A percentile compares a stretch with the other conserved stretches of the same genome.
Conservation (phyloP, 2,888 invertebrate genomes). For the Microctonus aethiopoides region DNA sequence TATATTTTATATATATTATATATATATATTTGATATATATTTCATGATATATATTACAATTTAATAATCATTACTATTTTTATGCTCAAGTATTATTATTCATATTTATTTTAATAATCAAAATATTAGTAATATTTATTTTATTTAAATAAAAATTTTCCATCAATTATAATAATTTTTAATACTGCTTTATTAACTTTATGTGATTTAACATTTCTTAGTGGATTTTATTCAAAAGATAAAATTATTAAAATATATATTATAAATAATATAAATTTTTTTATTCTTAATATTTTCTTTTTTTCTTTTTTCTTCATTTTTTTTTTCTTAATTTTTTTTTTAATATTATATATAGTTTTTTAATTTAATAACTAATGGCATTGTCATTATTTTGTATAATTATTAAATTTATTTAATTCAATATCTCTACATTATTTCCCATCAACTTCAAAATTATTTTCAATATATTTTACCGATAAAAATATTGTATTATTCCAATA, state of each 20-base stretch:
- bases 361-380: no score
- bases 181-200: constrained; percentile 73
- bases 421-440: no score
- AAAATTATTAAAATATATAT: constrained; percentile 70
- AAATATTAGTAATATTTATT: constrained; percentile 76
- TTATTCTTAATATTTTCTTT: constrained; percentile 69
- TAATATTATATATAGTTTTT: no score
- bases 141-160: constrained; percentile 68
- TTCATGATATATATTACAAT: no score
- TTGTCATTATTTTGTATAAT: no score
- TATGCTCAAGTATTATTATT: constrained; percentile 78
- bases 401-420: no score
- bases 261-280: constrained; percentile 70
- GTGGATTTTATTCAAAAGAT: constrained; percentile 71
- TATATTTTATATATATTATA: no score
- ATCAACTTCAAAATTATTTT: no score
- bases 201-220: constrained; percentile 75
- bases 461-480: not conserved
- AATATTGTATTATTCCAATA: no score
- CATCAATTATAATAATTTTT: constrained; percentile 70
- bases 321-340: no score
- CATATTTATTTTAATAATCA: constrained; percentile 74
- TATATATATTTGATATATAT: no score
- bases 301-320: no score
- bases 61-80: constrained; percentile 80